These are phyloP conservation scores for Tetramorium simillimum DNA, from an alignment of 1,140 invertebrate genomes.

Conservation along the genomic window DNA sequence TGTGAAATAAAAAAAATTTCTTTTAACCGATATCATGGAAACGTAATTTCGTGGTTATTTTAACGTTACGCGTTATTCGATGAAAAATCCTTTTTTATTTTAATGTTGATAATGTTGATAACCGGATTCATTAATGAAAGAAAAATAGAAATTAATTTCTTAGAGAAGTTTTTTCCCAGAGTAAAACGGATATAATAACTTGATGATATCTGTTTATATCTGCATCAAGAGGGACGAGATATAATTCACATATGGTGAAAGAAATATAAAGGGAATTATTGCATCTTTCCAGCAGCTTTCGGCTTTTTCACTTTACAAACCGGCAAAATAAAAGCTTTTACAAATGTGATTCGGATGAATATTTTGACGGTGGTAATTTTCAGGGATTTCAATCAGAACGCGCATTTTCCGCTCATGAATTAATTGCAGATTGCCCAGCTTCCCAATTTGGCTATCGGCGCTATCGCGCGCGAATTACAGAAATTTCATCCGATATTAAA, in stretches of 20 bases:
- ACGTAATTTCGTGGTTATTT: background rate
- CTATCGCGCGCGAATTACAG: constrained; percentile 57
- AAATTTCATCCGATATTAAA: constrained; percentile 61
- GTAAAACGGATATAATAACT: background rate
- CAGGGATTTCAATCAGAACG: constrained; percentile 58
- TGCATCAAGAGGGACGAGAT: background rate
- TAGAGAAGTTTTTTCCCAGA: background rate
- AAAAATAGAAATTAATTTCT: constrained; percentile 28
- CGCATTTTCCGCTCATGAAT: constrained; percentile 60
- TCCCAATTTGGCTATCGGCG: constrained; percentile 53
- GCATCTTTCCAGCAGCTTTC: constrained; percentile 13
- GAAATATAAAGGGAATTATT: constrained; percentile 17
- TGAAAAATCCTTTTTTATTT: constrained; percentile 8
- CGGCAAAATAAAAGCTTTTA: constrained; percentile 41
- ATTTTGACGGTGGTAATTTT: constrained; percentile 56
- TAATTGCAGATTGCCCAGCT: constrained; percentile 53
- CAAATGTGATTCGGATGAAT: constrained; percentile 39
- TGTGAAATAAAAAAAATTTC: background rate
- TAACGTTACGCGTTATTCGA: background rate
- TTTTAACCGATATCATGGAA: background rate
- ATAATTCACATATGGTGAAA: background rate
- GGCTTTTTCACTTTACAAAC: constrained; percentile 31
- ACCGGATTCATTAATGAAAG: background rate
- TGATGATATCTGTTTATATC: background rate
- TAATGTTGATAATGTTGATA: background rate